phyloP scores from a whole-genome alignment of 2,888 invertebrate species.

The Diarsia brunnea region DNA sequence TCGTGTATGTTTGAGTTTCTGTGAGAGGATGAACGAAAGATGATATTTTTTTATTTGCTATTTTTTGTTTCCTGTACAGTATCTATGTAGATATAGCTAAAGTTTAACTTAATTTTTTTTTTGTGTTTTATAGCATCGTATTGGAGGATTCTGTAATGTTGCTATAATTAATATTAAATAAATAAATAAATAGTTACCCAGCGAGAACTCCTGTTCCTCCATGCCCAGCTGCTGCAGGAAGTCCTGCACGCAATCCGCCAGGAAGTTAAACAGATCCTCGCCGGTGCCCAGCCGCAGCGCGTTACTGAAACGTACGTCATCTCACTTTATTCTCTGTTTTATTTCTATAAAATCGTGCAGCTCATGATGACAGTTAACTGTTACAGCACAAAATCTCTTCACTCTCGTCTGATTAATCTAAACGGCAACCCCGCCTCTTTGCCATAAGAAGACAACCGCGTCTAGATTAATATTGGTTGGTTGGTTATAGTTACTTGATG shows the following conservation, averaged over 20 bases:
- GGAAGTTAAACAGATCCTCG: constrained; percentile 93
- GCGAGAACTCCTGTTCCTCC: constrained; percentile 90
- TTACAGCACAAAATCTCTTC: not conserved
- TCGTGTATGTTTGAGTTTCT: too few relatives aligned
- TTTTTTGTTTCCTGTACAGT: too few relatives aligned
- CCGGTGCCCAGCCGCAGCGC: constrained; percentile 92
- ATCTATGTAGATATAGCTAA: too few relatives aligned
- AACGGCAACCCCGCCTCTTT: not conserved
- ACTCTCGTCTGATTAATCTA: not conserved
- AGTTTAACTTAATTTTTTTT: too few relatives aligned
- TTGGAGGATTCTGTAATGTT: too few relatives aligned
- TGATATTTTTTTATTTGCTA: too few relatives aligned
- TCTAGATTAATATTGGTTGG: not conserved
- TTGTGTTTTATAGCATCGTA: too few relatives aligned
- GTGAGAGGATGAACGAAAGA: too few relatives aligned
- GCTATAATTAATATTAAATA: too few relatives aligned
- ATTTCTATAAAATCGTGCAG: not conserved
- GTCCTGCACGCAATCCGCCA: constrained; percentile 94
- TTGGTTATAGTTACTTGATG: constrained; percentile 80
- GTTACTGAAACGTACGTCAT: constrained; percentile 80
- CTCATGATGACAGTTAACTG: not conserved
- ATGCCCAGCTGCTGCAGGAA: constrained; percentile 92
- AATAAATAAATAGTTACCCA: too few relatives aligned
- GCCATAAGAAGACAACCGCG: not conserved
- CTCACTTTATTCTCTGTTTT: not conserved